Evolutionary conservation across 2,888 invertebrate genomes (phyloP), one percentile per base, ranked within the genome.

Genomic region (Eilema depressum): DNA sequence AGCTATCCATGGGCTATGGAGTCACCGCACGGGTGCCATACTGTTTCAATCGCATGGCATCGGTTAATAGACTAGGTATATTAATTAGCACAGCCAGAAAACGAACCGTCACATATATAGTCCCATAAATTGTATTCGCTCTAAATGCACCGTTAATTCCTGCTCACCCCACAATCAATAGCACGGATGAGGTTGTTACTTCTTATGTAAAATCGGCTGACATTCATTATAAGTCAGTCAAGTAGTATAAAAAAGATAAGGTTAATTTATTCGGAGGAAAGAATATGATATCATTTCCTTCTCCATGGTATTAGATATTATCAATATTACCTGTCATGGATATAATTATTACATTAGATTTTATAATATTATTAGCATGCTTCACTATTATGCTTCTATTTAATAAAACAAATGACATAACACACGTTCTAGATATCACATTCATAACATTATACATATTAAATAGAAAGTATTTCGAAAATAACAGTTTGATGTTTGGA

Each of bases 121-220:
- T 14, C 14, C 23, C 30, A 57, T 30, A 57, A 26, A 23, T 56
- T 1, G 17, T 30, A 20, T 26, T 47, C 17, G n/a, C n/a, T 63
- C 20, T 20, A 30, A 56, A 57, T 23, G 30, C 47, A 69, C 71
- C 68, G 71, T 68, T 72, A 71, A 67, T 30, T 60, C 28, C 57
- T 65, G 61, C 47, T 65, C 26, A 62, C 56, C 69, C 37, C 28
- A 26, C 17, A 37, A 41, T 53, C 61, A n/a, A 56, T 68, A 71
- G 61, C 47, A 23, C 12, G 17, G 66, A n/a, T n/a, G n/a, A n/a
- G n/a, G n/a, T n/a, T n/a, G n/a, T n/a, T n/a, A n/a, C n/a, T n/a
- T n/a, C n/a, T n/a, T n/a, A n/a, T n/a, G n/a, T n/a, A n/a, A n/a
- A n/a, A n/a, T n/a, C n/a, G n/a, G n/a, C n/a, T n/a, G n/a, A n/a